A percentile compares a stretch with the other conserved stretches of the same genome.
phyloP scores from a whole-genome alignment of 92 coral and sea anemone genomes.

The Paragorgia papillata region DNA sequence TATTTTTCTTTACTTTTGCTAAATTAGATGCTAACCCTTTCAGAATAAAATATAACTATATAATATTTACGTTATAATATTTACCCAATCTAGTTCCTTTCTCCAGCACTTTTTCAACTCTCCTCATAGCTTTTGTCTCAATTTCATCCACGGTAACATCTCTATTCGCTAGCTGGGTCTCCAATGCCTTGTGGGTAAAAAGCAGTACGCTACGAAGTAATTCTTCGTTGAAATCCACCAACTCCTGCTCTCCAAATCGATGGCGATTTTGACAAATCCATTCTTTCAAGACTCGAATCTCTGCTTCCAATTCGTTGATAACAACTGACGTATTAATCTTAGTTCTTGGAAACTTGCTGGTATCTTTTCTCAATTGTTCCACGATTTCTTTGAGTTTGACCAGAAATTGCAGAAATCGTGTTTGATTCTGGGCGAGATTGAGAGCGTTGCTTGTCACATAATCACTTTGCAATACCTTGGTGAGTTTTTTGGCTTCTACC shows the following conservation, averaged over 20 bases:
- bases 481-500: slow-evolving; percentile 17
- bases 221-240: slow-evolving; percentile 80
- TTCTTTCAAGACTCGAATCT: slow-evolving; percentile 38
- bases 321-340: not conserved
- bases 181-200: slow-evolving; percentile 46
- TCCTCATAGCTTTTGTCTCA: slow-evolving; percentile 3
- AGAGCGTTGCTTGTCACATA: slow-evolving; percentile 60
- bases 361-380: slow-evolving; percentile 12
- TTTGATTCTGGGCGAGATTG: slow-evolving; percentile 75
- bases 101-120: slow-evolving; percentile 48
- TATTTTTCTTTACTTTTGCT: too few species aligned
- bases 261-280: slow-evolving; percentile 56
- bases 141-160: slow-evolving; percentile 7
- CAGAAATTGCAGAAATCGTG: slow-evolving; percentile 64
- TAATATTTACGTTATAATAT: not conserved
- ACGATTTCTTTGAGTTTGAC: slow-evolving; percentile 30
- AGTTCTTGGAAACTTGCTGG: not conserved
- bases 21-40: too few species aligned
- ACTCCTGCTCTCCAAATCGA: slow-evolving; percentile 80
- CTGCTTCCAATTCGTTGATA: slow-evolving; percentile 19
- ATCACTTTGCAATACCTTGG: not conserved
- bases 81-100: slow-evolving; percentile 58
- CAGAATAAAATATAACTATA: too few species aligned
- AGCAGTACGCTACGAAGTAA: slow-evolving; percentile 61
- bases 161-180: slow-evolving; percentile 44